phyloP scores from a whole-genome alignment of 2,888 invertebrate species.

The Troglohyphantes excavatus region DNA sequence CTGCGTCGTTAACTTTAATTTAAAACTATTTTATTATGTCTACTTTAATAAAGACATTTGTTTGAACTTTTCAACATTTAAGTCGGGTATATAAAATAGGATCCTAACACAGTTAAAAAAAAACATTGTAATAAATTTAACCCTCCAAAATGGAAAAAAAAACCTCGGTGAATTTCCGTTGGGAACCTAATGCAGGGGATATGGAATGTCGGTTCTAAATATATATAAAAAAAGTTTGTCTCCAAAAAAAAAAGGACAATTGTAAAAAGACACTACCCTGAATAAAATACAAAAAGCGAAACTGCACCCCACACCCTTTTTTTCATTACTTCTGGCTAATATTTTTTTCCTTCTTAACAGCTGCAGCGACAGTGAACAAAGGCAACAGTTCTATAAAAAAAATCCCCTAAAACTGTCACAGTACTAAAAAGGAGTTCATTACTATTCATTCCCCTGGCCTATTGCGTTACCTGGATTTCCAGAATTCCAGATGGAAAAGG shows the following conservation, averaged over 20 bases:
- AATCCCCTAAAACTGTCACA: not conserved
- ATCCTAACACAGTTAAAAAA: too few relatives aligned
- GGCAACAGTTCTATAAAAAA: not conserved
- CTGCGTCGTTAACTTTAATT: too few relatives aligned
- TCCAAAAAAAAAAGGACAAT: not conserved
- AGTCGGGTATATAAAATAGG: too few relatives aligned
- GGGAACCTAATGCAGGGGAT: not conserved
- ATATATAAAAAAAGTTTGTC: not conserved
- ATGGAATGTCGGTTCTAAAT: not conserved
- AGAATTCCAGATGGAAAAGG: constrained; percentile 55
- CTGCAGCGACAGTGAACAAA: not conserved
- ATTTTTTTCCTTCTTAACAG: not conserved
- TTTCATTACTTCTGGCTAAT: not conserved
- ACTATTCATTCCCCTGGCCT: not conserved
- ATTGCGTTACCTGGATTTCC: constrained; percentile 49
- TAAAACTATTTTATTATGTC: too few relatives aligned
- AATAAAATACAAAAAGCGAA: not conserved
- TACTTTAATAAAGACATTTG: too few relatives aligned
- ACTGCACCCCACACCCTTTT: not conserved
- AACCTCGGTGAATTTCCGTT: not conserved
- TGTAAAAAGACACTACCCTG: not conserved
- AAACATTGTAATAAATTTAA: too few relatives aligned
- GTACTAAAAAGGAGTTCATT: not conserved
- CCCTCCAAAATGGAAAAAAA: too few relatives aligned
- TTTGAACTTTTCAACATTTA: too few relatives aligned